Conservation (phyloP, 2,113 vertebrate genomes). For the Vimba vimba region DNA sequence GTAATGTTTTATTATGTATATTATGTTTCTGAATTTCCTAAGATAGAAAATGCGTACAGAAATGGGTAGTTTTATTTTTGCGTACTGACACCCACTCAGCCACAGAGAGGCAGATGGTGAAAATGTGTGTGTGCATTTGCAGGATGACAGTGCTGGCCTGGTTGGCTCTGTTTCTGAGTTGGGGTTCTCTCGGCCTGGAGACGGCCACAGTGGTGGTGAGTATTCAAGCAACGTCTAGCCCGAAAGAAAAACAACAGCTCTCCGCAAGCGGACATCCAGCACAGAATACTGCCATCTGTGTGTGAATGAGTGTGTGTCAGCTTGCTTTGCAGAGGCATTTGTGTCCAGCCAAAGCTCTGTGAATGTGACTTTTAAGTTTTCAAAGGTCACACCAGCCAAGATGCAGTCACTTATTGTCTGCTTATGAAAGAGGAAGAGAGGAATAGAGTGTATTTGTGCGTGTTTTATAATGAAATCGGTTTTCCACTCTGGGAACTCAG, state of each 20-base stretch:
- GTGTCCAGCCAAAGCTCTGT: conserved; percentile 29
- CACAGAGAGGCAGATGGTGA: conserved; percentile 41
- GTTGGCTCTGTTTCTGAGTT: conserved; percentile 87
- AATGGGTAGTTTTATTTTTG: conserved; percentile 7
- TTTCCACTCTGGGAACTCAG: conserved; percentile 68
- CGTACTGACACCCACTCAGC: conserved; percentile 13
- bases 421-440: conserved; percentile 31
- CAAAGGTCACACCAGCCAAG: conserved; percentile 38
- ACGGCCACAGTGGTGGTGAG: conserved; percentile 89
- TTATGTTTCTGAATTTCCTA: neutral
- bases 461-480: conserved; percentile 69
- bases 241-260: conserved; percentile 48
- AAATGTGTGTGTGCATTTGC: conserved; percentile 45
- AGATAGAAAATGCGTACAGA: neutral
- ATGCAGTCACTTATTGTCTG: conserved; percentile 42
- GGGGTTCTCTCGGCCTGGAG: conserved; percentile 90
- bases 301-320: conserved; percentile 37
- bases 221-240: conserved; percentile 55
- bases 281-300: conserved; percentile 51
- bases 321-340: neutral
- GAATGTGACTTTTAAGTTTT: conserved; percentile 38
- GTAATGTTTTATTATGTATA: neutral
- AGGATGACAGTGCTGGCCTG: conserved; percentile 89
- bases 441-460: neutral
- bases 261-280: conserved; percentile 47